phyloP scores from a whole-genome alignment of 2,113 vertebrate genomes.

The Microtus ochrogaster region DNA sequence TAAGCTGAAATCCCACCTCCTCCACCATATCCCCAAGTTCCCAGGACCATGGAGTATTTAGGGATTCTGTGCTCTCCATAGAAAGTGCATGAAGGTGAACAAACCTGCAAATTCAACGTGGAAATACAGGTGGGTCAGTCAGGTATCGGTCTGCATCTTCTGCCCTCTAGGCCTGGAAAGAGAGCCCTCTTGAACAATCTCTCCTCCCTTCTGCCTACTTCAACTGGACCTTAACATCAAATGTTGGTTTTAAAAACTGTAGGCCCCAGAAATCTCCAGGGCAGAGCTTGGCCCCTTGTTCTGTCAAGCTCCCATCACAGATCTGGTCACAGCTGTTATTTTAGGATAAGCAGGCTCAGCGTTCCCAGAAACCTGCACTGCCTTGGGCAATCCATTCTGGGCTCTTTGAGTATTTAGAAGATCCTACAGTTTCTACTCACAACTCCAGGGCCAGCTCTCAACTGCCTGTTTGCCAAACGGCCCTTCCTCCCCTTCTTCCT shows the following conservation, averaged over 20 bases:
- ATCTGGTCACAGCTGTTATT: not conserved
- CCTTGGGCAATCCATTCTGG: not conserved
- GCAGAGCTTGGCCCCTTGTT: not conserved
- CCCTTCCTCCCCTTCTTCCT: not conserved
- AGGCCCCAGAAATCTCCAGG: not conserved
- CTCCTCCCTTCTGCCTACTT: not conserved
- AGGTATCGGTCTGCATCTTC: not conserved
- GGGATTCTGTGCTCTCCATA: not conserved
- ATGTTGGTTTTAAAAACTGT: not conserved
- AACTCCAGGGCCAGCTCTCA: not conserved
- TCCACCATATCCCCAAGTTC: not conserved
- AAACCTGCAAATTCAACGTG: not conserved
- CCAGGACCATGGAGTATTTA: not conserved
- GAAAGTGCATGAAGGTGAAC: not conserved
- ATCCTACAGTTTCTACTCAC: not conserved
- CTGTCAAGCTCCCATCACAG: not conserved
- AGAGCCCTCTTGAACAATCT: not conserved
- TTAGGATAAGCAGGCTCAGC: not conserved
- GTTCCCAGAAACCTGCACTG: not conserved
- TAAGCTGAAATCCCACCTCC: not conserved
- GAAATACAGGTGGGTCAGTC: not conserved
- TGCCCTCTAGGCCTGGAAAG: not conserved
- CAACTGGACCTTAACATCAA: conserved; percentile 36
- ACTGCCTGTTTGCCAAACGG: not conserved
- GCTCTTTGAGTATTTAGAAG: not conserved